Evolutionary conservation across 2,888 invertebrate species (phyloP).

Genomic region (Tenthredo amoena): DNA sequence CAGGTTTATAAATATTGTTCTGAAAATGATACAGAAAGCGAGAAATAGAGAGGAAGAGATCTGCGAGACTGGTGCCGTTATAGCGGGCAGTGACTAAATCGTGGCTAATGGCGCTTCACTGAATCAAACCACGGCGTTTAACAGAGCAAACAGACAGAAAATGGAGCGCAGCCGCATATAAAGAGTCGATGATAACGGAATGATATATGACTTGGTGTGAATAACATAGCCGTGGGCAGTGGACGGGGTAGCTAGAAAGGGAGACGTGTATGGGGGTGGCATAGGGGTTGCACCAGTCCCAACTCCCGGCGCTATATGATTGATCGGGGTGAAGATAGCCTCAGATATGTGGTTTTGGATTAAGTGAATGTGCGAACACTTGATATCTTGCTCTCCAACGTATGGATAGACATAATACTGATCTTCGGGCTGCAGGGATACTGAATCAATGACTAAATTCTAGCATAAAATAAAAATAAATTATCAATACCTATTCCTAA

Average conservation of each 20-base stretch:
- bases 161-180: constrained; percentile 78
- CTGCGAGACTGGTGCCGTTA: constrained; percentile 51
- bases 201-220: constrained; percentile 77
- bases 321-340: constrained; percentile 77
- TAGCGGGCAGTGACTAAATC: constrained; percentile 69
- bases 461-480: background rate
- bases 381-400: constrained; percentile 58
- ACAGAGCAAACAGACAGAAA: constrained; percentile 78
- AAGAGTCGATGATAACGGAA: constrained; percentile 79
- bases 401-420: background rate
- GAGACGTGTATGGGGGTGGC: constrained; percentile 50
- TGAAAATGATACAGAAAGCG: constrained; percentile 59
- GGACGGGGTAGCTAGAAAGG: constrained; percentile 53
- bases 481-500: background rate
- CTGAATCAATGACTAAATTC: background rate
- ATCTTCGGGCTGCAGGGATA: background rate
- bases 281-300: constrained; percentile 53
- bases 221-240: constrained; percentile 67
- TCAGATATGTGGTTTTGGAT: constrained; percentile 74
- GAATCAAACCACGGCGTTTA: constrained; percentile 74
- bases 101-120: constrained; percentile 74
- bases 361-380: constrained; percentile 75
- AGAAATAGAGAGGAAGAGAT: constrained; percentile 54
- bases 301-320: constrained; percentile 68
- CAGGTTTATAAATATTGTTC: background rate